Evolutionary conservation across 2,113 vertebrate genomes (phyloP).

Genomic region (Sitta europaea): DNA sequence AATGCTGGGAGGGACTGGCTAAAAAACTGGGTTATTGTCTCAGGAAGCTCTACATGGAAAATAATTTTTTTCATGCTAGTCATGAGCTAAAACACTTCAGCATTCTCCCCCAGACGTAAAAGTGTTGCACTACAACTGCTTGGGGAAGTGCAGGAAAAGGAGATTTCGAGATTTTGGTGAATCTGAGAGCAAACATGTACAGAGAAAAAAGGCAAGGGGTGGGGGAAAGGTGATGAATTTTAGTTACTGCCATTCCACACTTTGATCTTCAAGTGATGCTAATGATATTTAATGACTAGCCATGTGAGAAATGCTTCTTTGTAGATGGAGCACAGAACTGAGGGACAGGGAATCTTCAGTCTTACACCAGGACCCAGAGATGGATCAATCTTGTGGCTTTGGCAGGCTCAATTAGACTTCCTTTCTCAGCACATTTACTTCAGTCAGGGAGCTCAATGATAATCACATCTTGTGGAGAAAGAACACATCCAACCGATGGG

Average conservation of each 20-base stretch:
- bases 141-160: not conserved
- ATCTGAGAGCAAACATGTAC: not conserved
- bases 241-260: not conserved
- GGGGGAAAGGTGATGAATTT: rapidly evolving
- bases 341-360: not conserved
- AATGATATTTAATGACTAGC: not conserved
- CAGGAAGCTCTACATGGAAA: not conserved
- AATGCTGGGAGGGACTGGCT: rapidly evolving
- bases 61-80: not conserved
- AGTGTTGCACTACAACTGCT: not conserved
- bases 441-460: not conserved
- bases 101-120: not conserved
- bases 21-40: not conserved
- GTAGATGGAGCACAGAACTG: not conserved
- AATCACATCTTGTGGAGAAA: not conserved
- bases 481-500: not conserved
- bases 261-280: not conserved
- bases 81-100: not conserved
- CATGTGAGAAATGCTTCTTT: not conserved
- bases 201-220: not conserved
- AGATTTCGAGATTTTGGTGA: not conserved
- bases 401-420: not conserved
- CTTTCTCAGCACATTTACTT: not conserved
- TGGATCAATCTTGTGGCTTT: not conserved
- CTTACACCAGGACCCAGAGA: not conserved